These are phyloP conservation scores for Epirrhoe alternata DNA, from an alignment of 2,888 invertebrate species.

Conservation along the genomic window DNA sequence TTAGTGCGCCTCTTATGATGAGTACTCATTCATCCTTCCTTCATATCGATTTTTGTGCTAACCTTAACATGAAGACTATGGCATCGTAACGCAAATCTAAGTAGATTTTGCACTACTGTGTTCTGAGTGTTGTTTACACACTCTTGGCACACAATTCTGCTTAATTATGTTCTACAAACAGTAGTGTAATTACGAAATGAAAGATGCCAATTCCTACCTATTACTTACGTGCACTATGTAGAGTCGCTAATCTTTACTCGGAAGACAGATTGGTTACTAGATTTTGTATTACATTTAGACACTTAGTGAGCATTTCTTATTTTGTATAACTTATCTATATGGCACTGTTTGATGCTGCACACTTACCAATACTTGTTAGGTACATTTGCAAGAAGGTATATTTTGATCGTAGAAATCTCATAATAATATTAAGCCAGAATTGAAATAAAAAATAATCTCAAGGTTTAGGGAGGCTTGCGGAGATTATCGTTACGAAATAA, in stretches of 20 bases:
- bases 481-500: conserved; percentile 38
- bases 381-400: too few species aligned
- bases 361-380: too few species aligned
- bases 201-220: not conserved
- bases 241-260: not conserved
- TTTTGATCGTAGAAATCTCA: not conserved
- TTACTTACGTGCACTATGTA: not conserved
- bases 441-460: not conserved
- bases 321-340: too few species aligned
- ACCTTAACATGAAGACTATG: not conserved
- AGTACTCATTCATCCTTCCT: too few species aligned
- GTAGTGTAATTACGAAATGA: not conserved
- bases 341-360: too few species aligned
- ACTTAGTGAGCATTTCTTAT: not conserved
- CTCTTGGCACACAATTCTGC: not conserved
- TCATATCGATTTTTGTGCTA: too few species aligned
- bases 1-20: too few species aligned
- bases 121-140: not conserved
- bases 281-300: not conserved
- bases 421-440: not conserved
- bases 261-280: not conserved
- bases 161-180: not conserved
- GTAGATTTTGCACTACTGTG: not conserved
- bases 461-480: conserved; percentile 18
- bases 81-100: not conserved